Conservation (phyloP, 1,140 invertebrate species). For the Colletes gigas region DNA sequence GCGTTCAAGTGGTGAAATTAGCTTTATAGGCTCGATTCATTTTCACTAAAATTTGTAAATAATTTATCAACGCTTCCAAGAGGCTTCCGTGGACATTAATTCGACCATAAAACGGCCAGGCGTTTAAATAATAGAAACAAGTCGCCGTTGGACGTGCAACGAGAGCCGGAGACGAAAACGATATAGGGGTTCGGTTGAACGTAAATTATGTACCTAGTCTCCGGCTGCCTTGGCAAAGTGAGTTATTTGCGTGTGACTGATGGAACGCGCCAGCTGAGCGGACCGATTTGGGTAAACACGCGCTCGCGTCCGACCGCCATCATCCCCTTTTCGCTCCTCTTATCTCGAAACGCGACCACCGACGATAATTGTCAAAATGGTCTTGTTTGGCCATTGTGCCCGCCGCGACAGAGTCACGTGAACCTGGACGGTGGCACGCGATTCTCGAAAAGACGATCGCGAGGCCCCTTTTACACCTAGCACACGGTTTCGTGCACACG, state of each 20-base stretch:
- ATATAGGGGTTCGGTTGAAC: slow-evolving; percentile 63
- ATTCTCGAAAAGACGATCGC: slow-evolving; percentile 22
- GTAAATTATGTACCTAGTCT: slow-evolving; percentile 76
- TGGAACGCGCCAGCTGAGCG: slow-evolving; percentile 80
- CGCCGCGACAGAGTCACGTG: neutral
- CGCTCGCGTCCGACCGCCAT: slow-evolving; percentile 28
- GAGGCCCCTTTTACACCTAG: no score
- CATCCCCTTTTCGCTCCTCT: slow-evolving; percentile 13
- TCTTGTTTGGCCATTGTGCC: slow-evolving; percentile 21
- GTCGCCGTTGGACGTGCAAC: neutral
- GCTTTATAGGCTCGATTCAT: no score
- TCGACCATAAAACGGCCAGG: slow-evolving; percentile 9
- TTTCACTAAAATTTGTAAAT: no score
- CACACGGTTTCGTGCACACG: no score
- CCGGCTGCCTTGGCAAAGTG: slow-evolving; percentile 71
- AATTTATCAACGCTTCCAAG: neutral
- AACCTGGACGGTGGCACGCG: slow-evolving; percentile 1
- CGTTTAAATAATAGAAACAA: slow-evolving; percentile 38
- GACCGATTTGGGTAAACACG: slow-evolving; percentile 73
- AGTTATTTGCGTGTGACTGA: slow-evolving; percentile 82
- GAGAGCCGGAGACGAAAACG: slow-evolving; percentile 16
- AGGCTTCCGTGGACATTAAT: slow-evolving; percentile 4
- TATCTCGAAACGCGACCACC: slow-evolving; percentile 14
- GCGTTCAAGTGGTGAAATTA: no score
- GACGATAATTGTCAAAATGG: slow-evolving; percentile 40